Evolutionary conservation across 2,113 vertebrate genomes (phyloP), one percentile per base, ranked within the genome.

Genomic region (Grammomys dolichurus): DNA sequence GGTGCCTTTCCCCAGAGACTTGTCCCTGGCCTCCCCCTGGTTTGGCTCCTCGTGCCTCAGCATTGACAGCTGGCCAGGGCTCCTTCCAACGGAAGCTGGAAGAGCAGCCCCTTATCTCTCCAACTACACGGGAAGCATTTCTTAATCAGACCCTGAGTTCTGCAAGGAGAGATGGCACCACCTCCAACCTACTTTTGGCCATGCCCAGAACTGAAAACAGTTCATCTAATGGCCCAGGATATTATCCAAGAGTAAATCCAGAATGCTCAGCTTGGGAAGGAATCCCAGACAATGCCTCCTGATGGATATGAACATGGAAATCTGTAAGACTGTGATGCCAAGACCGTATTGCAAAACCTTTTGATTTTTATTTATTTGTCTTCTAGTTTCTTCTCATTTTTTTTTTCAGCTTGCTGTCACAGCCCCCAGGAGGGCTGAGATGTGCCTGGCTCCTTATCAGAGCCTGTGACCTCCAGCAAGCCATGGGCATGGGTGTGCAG

Each of bases 1-100:
- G 0, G 31, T 69, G 33, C 75, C 10, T 14, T 5, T 5, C 2
- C 24, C 56, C 20, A 6, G 0, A 8, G 10, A 28, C 36, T 56
- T 70, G 48, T 69, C 26, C 46, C 90, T 76, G 40, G 46, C 36
- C 31, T 26, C n/a, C n/a, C 17, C 36, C 7, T 4, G 48, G 72
- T 51, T 58, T 70, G 80, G 60, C 14, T 63, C 70, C 80, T 96
- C 60, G 54, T 60, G 60, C 22, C 31, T 91, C 20, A 0, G 33
- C 58, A 43, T 87, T 33, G 82, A 93, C 86, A 89, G 89, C 73
- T 87, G 85, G 70, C 69, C 43, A 3, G 48, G 48, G 56, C 70
- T 31, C 70, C 56, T 70, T 90, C 89, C 80, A 84, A 13, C 0
- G 22, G 60, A 70, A 76, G 63, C 65, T 4, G n/a, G 43, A 76